Percentiles rank a stretch among this genome's conserved stretches.
phyloP scores from a whole-genome alignment of 1,140 invertebrate species.

The Popillia japonica region DNA sequence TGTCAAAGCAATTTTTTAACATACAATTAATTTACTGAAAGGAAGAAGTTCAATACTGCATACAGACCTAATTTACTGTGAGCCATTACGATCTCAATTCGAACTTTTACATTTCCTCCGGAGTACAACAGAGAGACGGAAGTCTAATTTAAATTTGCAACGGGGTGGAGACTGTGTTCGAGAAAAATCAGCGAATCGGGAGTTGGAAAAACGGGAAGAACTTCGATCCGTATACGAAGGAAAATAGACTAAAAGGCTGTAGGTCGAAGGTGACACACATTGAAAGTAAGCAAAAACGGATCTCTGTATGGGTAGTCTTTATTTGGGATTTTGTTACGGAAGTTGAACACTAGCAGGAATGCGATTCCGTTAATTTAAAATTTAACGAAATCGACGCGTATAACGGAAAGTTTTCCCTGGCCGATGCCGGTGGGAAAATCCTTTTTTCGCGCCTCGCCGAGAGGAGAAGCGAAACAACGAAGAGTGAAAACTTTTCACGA shows the following conservation, averaged over 20 bases:
- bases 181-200: neutral
- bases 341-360: neutral
- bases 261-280: neutral
- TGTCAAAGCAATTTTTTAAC: neutral
- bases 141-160: neutral
- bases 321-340: neutral
- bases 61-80: neutral
- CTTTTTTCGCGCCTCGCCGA: neutral
- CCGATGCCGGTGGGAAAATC: neutral
- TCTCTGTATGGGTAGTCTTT: neutral
- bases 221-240: neutral
- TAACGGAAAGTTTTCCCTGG: neutral
- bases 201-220: neutral
- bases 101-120: neutral
- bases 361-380: slow-evolving; percentile 32
- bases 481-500: neutral
- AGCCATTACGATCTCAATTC: neutral
- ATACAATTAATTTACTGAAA: neutral
- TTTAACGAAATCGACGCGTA: slow-evolving; percentile 12
- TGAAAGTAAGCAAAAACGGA: neutral
- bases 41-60: neutral
- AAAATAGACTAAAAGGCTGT: neutral
- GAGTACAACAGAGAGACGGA: neutral
- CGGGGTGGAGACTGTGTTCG: neutral
- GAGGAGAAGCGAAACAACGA: neutral